Evolutionary conservation across 2,888 invertebrate genomes (phyloP), one percentile per base, ranked within the genome.

Genomic region (Ceramica pisi): DNA sequence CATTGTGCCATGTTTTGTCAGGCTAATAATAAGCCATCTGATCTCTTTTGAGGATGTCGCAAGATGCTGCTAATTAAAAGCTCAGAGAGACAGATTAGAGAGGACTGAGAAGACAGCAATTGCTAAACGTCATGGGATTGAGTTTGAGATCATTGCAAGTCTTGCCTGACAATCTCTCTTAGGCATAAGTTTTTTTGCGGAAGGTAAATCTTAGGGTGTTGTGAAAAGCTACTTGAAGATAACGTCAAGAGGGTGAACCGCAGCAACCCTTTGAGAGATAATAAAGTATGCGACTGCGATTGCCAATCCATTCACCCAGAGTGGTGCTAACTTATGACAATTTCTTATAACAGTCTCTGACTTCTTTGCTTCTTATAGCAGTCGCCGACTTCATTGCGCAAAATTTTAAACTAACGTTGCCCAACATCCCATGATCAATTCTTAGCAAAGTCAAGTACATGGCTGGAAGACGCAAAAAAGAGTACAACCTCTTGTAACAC

Each of bases 21-120:
- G n/a, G 46, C 60, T 65, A 75, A 76, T 64, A 70, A 61, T 75
- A 76, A 51, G 64, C 60, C 64, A 61, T 38, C 50, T 76, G 60
- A 64, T 76, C 70, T 65, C 64, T 51, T 56, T 57, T 38, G 60
- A 41, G 46, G 46, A 46, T 70, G 70, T 46, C 19, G 75, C 70
- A 76, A 75, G 70, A 56, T 38, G 46, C 55, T 68, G n/a, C 48
- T 76, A 61, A 65, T 61, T 76, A 51, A 64, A 70, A 41, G 35
- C 63, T 16, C 23, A 51, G 46, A n/a, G n/a, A n/a, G 1, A 21
- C 31, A 41, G 60, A 65, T 51, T 21, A 16, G 16, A n/a, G 16
- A 41, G n/a, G 21, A 31, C 16, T 26, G n/a, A 14, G 19, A 59
- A n/a, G 5, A 48, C 31, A 53, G n/a, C 5, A 2, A 51, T 12